These are phyloP conservation scores for Falcunculus frontatus DNA, from an alignment of 2,113 vertebrate species.

Conservation along the genomic window DNA sequence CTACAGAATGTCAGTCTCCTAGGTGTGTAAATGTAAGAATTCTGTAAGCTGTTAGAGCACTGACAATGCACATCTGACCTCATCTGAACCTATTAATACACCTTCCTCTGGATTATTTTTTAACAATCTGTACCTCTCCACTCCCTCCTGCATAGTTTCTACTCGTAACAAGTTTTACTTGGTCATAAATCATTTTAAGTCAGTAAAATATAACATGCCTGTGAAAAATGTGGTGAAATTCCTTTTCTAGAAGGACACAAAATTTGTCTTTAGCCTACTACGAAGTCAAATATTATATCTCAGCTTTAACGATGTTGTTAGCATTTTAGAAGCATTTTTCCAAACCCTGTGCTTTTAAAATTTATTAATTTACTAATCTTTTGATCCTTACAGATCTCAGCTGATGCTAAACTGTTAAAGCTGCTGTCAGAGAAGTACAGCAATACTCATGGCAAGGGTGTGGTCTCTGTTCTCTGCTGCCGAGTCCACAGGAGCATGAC, in stretches of 20 bases:
- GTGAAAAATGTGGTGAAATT: background rate
- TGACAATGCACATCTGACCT: background rate
- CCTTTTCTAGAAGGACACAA: background rate
- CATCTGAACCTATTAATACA: background rate
- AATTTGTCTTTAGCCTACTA: background rate
- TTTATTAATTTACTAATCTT: background rate
- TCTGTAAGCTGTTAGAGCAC: background rate
- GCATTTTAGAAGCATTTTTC: background rate
- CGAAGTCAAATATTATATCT: background rate
- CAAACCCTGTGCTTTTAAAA: background rate
- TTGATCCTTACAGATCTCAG: background rate
- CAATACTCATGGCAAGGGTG: background rate
- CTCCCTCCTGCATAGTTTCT: background rate
- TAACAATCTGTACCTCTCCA: background rate
- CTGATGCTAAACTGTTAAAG: background rate
- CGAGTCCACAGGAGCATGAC: accelerated
- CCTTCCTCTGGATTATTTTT: background rate
- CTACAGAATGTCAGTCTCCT: background rate
- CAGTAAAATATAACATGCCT: background rate
- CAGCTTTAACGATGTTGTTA: background rate
- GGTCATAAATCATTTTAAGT: background rate
- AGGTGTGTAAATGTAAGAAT: background rate
- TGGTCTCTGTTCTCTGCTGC: background rate
- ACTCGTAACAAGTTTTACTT: background rate
- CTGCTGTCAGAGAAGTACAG: background rate